These are phyloP conservation scores for Botia kubotai DNA, from an alignment of 2,797 vertebrate genomes.

Conservation along the genomic window DNA sequence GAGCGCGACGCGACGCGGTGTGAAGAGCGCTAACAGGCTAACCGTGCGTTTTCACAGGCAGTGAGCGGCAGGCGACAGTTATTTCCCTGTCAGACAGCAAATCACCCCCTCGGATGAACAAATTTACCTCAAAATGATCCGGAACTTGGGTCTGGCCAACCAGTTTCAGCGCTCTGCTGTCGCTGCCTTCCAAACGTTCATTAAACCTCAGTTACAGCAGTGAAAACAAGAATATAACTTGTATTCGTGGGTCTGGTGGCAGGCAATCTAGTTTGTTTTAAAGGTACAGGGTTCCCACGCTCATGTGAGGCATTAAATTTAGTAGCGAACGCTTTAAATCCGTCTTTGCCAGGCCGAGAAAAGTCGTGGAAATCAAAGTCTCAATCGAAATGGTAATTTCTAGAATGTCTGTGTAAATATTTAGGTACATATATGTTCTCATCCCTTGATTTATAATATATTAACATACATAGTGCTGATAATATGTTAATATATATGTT, in stretches of 20 bases:
- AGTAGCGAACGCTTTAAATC: background rate
- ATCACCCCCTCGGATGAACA: slow-evolving; percentile 41
- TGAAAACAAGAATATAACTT: background rate
- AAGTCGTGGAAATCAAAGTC: background rate
- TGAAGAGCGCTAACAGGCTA: slow-evolving; percentile 35
- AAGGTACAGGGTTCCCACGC: background rate
- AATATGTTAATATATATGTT: background rate
- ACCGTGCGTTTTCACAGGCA: background rate
- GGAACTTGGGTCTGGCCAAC: background rate
- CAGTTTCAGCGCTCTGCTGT: background rate
- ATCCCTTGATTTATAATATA: no score
- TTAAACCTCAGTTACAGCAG: background rate
- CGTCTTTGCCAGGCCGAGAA: background rate
- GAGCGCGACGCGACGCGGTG: slow-evolving; percentile 8
- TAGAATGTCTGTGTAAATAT: no score
- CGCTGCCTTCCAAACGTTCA: background rate
- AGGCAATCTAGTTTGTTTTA: slow-evolving; percentile 8
- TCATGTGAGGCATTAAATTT: background rate
- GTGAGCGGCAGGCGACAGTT: slow-evolving; percentile 38
- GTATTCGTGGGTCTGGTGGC: slow-evolving; percentile 9
- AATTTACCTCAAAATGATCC: slow-evolving; percentile 27
- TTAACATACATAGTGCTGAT: no score
- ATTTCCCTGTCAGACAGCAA: slow-evolving; percentile 46
- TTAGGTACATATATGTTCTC: no score
- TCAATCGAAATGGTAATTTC: no score